Percentiles rank a stretch among this genome's conserved stretches.
Conservation (phyloP, 2,113 vertebrate species). For the Pungitius pungitius region DNA sequence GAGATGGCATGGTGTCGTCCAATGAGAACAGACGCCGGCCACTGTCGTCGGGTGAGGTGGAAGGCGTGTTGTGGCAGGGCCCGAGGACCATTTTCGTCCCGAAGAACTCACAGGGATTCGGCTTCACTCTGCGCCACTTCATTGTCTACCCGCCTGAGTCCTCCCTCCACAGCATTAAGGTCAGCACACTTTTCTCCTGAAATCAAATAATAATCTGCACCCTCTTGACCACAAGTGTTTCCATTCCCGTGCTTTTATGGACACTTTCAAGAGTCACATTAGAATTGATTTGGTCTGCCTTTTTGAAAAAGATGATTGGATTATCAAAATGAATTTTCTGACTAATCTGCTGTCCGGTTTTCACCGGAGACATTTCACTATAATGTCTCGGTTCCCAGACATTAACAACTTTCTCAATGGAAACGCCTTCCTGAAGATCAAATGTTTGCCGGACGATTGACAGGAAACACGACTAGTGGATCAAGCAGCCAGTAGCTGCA, state of each 20-base stretch:
- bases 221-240: not conserved
- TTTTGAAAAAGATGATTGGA: not conserved
- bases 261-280: not conserved
- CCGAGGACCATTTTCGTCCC: slow-evolving; percentile 85
- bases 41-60: slow-evolving; percentile 69
- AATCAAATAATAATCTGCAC: not conserved
- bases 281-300: not conserved
- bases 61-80: slow-evolving; percentile 81
- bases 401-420: not conserved
- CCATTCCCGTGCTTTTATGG: not conserved
- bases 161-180: slow-evolving; percentile 84
- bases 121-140: slow-evolving; percentile 97
- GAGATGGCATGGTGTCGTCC: slow-evolving; percentile 83
- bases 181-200: slow-evolving; percentile 49
- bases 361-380: not conserved
- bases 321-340: not conserved
- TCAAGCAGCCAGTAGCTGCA: not conserved
- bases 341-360: not conserved
- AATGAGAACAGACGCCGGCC: slow-evolving; percentile 76
- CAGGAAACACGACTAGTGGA: not conserved
- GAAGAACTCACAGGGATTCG: slow-evolving; percentile 91
- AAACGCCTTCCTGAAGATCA: not conserved
- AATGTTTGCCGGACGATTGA: not conserved
- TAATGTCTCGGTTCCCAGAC: not conserved
- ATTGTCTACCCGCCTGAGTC: slow-evolving; percentile 96